These are phyloP conservation scores for Condylura cristata DNA, from an alignment of 2,113 vertebrate species.

Conservation along the genomic window DNA sequence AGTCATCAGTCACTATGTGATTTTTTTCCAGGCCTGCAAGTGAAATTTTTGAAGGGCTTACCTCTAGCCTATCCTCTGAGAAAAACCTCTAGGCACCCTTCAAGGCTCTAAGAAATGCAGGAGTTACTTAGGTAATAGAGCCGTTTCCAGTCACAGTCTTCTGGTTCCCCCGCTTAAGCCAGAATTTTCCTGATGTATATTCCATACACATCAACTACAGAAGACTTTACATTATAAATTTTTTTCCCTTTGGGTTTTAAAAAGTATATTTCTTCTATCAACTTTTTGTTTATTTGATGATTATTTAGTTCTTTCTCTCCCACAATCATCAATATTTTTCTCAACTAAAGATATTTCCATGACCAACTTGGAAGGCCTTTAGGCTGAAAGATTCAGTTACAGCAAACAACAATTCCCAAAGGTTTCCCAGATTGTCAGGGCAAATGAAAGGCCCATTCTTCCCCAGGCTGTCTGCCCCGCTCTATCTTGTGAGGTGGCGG, in stretches of 20 bases:
- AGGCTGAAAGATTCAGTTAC: slow-evolving; percentile 60
- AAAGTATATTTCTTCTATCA: slow-evolving; percentile 6
- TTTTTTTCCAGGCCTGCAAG: slow-evolving; percentile 20
- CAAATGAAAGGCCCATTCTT: slow-evolving; percentile 76
- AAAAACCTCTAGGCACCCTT: neutral
- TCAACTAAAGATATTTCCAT: slow-evolving; percentile 58
- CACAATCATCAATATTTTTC: slow-evolving; percentile 54
- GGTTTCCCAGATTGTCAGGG: slow-evolving; percentile 50
- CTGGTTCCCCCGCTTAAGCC: neutral
- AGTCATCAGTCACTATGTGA: neutral
- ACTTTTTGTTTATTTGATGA: neutral
- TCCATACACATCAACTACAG: neutral
- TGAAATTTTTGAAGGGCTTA: slow-evolving; percentile 8
- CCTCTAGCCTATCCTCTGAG: slow-evolving; percentile 4
- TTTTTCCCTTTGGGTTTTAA: slow-evolving; percentile 29
- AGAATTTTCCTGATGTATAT: neutral
- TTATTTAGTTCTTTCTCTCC: neutral
- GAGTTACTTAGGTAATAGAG: neutral
- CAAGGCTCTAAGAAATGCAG: neutral
- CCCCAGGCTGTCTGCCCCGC: neutral
- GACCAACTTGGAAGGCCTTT: slow-evolving; percentile 65
- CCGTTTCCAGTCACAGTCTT: neutral
- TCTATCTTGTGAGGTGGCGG: slow-evolving; percentile 9
- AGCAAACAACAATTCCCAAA: slow-evolving; percentile 75
- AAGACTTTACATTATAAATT: neutral